Conservation (phyloP, 2,797 vertebrate species). For the Brachyalestes nurse region DNA sequence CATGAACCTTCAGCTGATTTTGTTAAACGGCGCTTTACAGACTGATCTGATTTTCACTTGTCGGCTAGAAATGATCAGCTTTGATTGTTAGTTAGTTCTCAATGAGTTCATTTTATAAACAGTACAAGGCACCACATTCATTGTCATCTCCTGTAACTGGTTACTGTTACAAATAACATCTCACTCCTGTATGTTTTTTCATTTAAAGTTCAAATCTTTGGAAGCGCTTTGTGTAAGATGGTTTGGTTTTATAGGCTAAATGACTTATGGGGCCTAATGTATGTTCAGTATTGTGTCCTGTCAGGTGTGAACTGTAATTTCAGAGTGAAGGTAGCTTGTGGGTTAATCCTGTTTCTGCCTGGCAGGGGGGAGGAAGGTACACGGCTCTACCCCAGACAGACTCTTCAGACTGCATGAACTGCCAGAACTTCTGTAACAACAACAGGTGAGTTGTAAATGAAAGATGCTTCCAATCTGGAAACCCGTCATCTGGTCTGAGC, state of each 20-base stretch:
- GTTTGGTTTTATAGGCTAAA: background rate
- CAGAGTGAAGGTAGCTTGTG: background rate
- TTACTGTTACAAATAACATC: too few species aligned
- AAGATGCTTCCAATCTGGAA: slow-evolving; percentile 36
- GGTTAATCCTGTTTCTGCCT: slow-evolving; percentile 66
- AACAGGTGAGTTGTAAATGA: slow-evolving; percentile 83
- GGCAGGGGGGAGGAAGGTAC: slow-evolving; percentile 87
- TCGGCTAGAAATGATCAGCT: background rate
- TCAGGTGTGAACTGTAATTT: background rate
- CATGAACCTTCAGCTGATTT: background rate
- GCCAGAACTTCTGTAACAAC: slow-evolving; percentile 95
- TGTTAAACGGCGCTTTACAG: background rate
- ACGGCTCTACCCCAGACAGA: slow-evolving; percentile 84
- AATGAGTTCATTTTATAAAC: background rate
- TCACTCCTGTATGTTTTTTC: too few species aligned
- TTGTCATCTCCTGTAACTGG: too few species aligned
- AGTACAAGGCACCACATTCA: too few species aligned
- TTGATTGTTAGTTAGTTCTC: background rate
- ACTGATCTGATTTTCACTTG: background rate
- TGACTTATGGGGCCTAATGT: background rate
- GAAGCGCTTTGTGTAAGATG: background rate
- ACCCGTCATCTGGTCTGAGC: slow-evolving; percentile 44
- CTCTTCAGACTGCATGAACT: slow-evolving; percentile 86
- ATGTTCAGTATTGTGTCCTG: background rate
- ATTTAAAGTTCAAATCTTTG: background rate